These are phyloP conservation scores for Probaryconus sp. DNA, from an alignment of 1,140 invertebrate species.

Conservation along the genomic window DNA sequence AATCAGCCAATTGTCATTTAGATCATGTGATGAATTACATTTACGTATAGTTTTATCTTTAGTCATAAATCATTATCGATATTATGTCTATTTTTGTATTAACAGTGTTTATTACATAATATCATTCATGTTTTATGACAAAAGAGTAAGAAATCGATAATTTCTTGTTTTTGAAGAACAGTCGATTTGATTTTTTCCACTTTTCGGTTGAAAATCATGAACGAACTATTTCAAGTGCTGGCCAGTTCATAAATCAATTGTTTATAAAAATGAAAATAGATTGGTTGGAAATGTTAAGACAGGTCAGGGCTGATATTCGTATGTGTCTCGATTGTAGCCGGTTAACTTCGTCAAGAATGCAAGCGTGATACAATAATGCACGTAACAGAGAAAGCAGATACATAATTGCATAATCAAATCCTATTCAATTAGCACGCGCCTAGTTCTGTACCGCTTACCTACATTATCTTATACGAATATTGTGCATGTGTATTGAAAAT, in stretches of 20 bases:
- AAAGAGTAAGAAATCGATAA: constrained; percentile 11
- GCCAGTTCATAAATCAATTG: not conserved
- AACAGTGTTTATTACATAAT: constrained; percentile 23
- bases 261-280: constrained; percentile 4
- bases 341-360: constrained; percentile 9
- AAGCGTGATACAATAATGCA: constrained; percentile 54
- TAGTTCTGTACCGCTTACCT: constrained; percentile 30
- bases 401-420: constrained; percentile 69
- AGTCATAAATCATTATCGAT: constrained; percentile 34
- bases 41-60: constrained; percentile 23
- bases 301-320: constrained; percentile 32
- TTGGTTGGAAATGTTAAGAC: constrained; percentile 6
- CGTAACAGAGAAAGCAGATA: constrained; percentile 67
- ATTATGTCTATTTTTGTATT: constrained; percentile 38
- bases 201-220: too few species aligned
- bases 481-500: too few species aligned
- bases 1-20: constrained; percentile 8
- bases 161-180: too few species aligned
- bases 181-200: too few species aligned
- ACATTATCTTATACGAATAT: constrained; percentile 25
- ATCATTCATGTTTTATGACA: constrained; percentile 16
- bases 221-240: too few species aligned
- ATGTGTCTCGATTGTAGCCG: not conserved
- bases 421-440: constrained; percentile 69
- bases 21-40: constrained; percentile 45